Evolutionary conservation across 2,797 vertebrate species (phyloP).

Genomic region (Protosalanx chinensis): DNA sequence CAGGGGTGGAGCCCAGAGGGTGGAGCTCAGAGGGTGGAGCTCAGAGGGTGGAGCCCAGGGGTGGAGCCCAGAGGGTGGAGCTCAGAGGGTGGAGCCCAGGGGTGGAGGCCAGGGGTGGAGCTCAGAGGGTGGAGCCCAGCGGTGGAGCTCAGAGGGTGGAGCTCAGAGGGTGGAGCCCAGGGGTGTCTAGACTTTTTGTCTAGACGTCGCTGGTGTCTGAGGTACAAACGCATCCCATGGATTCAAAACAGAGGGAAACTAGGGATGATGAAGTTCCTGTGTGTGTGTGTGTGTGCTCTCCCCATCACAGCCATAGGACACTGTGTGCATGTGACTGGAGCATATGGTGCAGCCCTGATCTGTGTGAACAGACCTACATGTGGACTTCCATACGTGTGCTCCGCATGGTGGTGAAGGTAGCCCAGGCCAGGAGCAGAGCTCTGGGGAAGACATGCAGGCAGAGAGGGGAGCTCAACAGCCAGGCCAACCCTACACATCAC

Average conservation of each 20-base stretch:
- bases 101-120: no score
- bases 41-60: background rate
- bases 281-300: conserved; percentile 7
- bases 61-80: no score
- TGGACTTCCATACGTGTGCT: conserved; percentile 65
- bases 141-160: no score
- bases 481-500: conserved; percentile 48
- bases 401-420: conserved; percentile 64
- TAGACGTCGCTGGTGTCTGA: no score
- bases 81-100: conserved; percentile 22
- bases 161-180: no score
- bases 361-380: conserved; percentile 55
- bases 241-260: no score
- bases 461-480: conserved; percentile 35
- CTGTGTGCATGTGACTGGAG: background rate
- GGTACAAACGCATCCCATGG: no score
- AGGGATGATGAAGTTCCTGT: background rate
- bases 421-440: conserved; percentile 58
- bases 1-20: no score
- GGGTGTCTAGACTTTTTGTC: no score
- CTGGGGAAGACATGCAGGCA: conserved; percentile 53
- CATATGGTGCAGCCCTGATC: background rate
- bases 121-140: no score
- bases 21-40: no score
- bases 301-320: background rate